phyloP scores from a whole-genome alignment of 2,888 invertebrate genomes.

The Dynastes tityus region DNA sequence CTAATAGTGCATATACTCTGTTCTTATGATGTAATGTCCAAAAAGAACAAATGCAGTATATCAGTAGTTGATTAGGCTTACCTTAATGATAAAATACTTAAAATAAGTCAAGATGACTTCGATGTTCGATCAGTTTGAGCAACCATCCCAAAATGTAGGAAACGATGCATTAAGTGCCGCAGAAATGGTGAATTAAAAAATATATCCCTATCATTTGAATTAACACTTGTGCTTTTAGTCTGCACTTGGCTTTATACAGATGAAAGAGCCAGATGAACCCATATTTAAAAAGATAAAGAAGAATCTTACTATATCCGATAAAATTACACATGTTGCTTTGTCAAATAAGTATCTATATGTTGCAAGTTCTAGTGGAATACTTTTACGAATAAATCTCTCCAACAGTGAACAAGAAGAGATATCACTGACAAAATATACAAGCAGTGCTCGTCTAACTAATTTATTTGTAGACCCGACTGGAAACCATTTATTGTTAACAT shows the following conservation, averaged over 20 bases:
- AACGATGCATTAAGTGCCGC: constrained; percentile 68
- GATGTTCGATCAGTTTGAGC: constrained; percentile 88
- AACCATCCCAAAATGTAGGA: constrained; percentile 77
- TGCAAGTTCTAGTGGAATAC: constrained; percentile 78
- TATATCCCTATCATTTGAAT: constrained; percentile 33
- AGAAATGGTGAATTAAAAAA: constrained; percentile 70
- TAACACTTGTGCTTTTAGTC: constrained; percentile 61
- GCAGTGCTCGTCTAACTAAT: constrained; percentile 76
- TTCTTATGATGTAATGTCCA: no score
- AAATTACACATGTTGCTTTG: constrained; percentile 86
- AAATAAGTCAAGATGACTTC: constrained; percentile 78
- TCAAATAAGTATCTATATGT: constrained; percentile 88
- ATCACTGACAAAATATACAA: constrained; percentile 74
- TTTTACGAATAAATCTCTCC: constrained; percentile 82
- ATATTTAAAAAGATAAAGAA: constrained; percentile 91
- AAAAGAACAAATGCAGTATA: no score
- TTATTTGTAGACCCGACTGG: constrained; percentile 91
- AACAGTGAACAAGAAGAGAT: constrained; percentile 52
- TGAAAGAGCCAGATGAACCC: constrained; percentile 83
- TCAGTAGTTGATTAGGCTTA: no score
- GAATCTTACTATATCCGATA: constrained; percentile 84
- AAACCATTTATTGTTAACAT: constrained; percentile 85
- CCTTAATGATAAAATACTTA: no score
- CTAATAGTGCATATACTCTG: no score
- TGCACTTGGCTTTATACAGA: constrained; percentile 74